Conservation (phyloP, 2,797 vertebrate genomes). For the Sternotherus odoratus region DNA sequence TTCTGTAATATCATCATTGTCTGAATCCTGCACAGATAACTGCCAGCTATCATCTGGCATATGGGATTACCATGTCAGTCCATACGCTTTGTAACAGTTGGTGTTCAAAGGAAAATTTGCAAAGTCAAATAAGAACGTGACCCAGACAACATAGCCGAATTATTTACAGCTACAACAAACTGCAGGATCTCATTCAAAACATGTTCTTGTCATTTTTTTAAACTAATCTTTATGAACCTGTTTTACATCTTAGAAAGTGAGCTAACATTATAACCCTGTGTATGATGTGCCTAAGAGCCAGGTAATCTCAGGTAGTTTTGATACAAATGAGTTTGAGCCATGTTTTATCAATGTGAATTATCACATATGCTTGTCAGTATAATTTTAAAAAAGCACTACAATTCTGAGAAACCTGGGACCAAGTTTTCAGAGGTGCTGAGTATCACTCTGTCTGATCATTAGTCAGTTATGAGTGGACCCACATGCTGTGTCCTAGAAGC, state of each 20-base stretch:
- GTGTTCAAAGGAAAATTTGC: conserved; percentile 73
- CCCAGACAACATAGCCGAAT: conserved; percentile 61
- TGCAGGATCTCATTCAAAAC: conserved; percentile 54
- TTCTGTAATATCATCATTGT: conserved; percentile 45
- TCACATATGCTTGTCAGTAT: not conserved
- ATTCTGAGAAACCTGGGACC: not conserved
- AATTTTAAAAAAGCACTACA: not conserved
- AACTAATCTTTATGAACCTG: conserved; percentile 8
- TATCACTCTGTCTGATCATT: not conserved
- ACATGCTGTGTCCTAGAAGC: not conserved
- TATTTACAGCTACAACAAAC: conserved; percentile 47
- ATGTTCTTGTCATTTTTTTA: conserved; percentile 22
- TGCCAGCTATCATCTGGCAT: conserved; percentile 59
- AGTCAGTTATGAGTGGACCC: not conserved
- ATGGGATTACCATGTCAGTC: conserved; percentile 64
- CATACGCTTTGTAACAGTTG: conserved; percentile 77
- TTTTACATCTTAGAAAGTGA: not conserved
- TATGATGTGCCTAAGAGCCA: not conserved
- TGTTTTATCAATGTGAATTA: not conserved
- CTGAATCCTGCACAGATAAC: conserved; percentile 61
- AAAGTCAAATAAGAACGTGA: conserved; percentile 71
- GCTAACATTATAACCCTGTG: not conserved
- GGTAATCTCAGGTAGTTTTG: not conserved
- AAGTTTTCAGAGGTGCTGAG: not conserved
- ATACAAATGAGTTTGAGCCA: not conserved